Conservation (phyloP, 2,113 vertebrate species). For the Sakesphorus luctuosus region DNA sequence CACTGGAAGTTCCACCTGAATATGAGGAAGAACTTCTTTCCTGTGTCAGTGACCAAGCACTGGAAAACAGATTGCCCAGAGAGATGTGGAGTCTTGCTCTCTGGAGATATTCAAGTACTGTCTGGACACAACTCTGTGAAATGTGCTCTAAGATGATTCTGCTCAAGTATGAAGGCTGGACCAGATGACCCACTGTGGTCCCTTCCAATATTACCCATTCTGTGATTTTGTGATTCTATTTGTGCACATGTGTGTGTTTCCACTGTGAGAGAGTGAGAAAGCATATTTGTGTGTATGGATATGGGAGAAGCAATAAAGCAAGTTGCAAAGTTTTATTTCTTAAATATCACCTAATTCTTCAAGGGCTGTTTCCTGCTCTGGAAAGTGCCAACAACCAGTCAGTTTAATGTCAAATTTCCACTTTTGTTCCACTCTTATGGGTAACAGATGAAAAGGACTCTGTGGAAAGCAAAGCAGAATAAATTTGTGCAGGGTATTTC, state of each 20-base stretch:
- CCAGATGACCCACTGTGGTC: neutral
- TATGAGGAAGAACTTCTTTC: neutral
- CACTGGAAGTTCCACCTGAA: neutral
- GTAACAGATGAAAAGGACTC: constrained; percentile 12
- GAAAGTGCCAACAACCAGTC: neutral
- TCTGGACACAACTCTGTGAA: neutral
- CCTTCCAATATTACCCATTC: neutral
- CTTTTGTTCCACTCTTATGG: neutral
- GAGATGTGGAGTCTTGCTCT: neutral
- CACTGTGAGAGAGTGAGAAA: neutral
- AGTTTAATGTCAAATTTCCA: constrained; percentile 7
- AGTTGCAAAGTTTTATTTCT: neutral
- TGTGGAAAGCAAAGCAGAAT: neutral
- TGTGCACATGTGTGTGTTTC: neutral
- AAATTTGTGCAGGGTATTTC: constrained; percentile 10
- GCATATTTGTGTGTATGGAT: neutral
- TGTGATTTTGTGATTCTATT: neutral
- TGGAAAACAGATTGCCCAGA: neutral
- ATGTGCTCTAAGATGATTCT: neutral
- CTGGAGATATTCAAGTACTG: neutral
- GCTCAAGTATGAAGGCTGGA: neutral
- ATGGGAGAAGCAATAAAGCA: neutral
- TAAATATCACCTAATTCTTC: neutral
- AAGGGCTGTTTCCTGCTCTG: neutral
- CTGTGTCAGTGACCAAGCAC: neutral